Conservation (phyloP, 2,888 invertebrate genomes). For the Torymus aiolomorphi region DNA sequence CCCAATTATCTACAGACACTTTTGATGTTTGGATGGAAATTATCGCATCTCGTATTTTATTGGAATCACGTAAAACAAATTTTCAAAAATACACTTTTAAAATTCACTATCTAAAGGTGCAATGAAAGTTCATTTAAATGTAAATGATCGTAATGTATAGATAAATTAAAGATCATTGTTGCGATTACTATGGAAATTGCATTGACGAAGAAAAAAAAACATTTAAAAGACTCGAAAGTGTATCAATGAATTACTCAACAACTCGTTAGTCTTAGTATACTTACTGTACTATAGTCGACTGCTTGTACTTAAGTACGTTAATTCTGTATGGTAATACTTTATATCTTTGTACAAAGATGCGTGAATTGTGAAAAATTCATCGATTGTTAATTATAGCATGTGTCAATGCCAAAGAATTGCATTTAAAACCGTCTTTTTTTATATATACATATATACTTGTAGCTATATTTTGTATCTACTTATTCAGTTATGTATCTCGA, state of each 20-base stretch:
- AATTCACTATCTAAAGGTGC: conserved; percentile 5
- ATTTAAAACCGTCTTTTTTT: conserved; percentile 67
- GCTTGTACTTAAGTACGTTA: conserved; percentile 53
- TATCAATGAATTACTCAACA: conserved; percentile 35
- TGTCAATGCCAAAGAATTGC: conserved; percentile 73
- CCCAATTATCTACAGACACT: conserved; percentile 3
- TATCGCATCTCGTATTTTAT: conserved; percentile 20
- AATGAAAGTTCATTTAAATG: conserved; percentile 18
- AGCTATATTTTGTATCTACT: conserved; percentile 56
- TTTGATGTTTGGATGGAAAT: conserved; percentile 27
- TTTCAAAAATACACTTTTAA: background rate
- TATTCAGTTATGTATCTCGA: conserved; percentile 47
- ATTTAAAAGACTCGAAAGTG: conserved; percentile 19
- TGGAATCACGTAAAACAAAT: background rate
- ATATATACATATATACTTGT: conserved; percentile 19
- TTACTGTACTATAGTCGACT: conserved; percentile 49
- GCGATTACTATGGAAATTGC: conserved; percentile 21
- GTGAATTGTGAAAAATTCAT: conserved; percentile 48
- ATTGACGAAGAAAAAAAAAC: conserved; percentile 9
- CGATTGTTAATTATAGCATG: conserved; percentile 59
- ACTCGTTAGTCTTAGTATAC: conserved; percentile 31
- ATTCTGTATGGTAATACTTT: conserved; percentile 50
- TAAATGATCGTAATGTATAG: background rate
- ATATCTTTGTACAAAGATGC: conserved; percentile 54
- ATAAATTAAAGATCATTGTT: conserved; percentile 29